These are phyloP conservation scores for Zaprionus camerounensis DNA, from an alignment of 1,140 invertebrate genomes.

Conservation along the genomic window DNA sequence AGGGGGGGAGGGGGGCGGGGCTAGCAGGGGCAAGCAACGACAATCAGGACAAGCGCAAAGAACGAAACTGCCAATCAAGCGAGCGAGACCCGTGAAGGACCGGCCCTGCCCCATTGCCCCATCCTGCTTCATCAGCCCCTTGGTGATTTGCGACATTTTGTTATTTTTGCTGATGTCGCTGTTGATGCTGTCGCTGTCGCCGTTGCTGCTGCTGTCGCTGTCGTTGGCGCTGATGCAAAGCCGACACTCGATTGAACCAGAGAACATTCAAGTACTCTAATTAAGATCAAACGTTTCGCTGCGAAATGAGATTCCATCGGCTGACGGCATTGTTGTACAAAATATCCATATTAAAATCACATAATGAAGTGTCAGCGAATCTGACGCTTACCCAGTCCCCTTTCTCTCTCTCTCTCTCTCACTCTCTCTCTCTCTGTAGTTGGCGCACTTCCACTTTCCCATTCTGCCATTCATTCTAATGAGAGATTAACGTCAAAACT, in stretches of 20 bases:
- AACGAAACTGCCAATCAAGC: constrained; percentile 67
- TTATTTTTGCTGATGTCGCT: constrained; percentile 72
- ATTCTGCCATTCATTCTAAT: constrained; percentile 38
- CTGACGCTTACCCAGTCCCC: constrained; percentile 12
- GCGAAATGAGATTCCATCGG: constrained; percentile 70
- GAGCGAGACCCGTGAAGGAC: constrained; percentile 11
- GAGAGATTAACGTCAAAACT: constrained; percentile 80
- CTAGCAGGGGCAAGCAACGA: constrained; percentile 6
- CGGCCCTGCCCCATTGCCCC: neutral
- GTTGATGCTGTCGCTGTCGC: constrained; percentile 23
- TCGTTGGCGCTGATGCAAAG: constrained; percentile 52
- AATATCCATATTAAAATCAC: constrained; percentile 77
- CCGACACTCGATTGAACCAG: constrained; percentile 64
- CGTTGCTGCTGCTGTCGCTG: neutral
- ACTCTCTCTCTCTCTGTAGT: neutral
- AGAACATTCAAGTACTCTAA: constrained; percentile 77
- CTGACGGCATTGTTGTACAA: constrained; percentile 43
- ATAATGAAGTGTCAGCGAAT: constrained; percentile 81
- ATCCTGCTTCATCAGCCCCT: constrained; percentile 11
- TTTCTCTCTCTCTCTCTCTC: neutral
- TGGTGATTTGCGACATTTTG: constrained; percentile 78
- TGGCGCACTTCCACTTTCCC: no score
- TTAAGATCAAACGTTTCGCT: constrained; percentile 76
- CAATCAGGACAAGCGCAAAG: constrained; percentile 41
- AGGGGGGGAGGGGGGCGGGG: neutral